These are phyloP conservation scores for Orthosia gracilis DNA, from an alignment of 2,888 invertebrate genomes.

Conservation along the genomic window DNA sequence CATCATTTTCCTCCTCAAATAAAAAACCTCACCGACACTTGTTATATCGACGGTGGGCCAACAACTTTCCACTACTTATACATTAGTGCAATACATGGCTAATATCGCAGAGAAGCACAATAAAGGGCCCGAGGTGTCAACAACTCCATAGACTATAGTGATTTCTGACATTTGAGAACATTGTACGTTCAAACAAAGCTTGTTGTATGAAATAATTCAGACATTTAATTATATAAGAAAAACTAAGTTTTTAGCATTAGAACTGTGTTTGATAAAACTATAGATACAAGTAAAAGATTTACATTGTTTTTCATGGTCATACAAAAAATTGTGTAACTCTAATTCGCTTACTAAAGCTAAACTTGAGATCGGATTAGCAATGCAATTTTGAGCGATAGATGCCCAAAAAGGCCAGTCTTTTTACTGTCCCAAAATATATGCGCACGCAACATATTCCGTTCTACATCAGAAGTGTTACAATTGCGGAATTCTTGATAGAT, in stretches of 20 bases:
- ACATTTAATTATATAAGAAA: not conserved
- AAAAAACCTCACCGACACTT: conserved; percentile 21
- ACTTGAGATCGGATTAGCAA: not conserved
- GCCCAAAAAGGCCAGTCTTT: not conserved
- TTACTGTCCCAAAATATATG: conserved; percentile 4
- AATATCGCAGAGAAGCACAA: conserved; percentile 53
- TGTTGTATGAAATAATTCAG: conserved; percentile 23
- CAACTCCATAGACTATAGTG: conserved; percentile 40
- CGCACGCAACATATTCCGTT: conserved; percentile 22
- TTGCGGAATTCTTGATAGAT: conserved; percentile 21
- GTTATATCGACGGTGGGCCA: conserved; percentile 28
- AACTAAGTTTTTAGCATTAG: not conserved
- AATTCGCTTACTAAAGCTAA: not conserved
- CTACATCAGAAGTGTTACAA: conserved; percentile 23
- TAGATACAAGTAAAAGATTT: no score
- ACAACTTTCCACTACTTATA: conserved; percentile 53
- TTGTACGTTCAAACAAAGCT: conserved; percentile 18
- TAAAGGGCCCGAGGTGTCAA: conserved; percentile 46
- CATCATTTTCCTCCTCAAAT: conserved; percentile 18
- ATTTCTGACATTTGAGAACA: conserved; percentile 49
- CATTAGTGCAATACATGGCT: conserved; percentile 45
- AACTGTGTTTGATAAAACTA: not conserved
- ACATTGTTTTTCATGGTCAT: no score
- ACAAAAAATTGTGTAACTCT: not conserved
- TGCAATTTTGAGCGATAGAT: not conserved